These are phyloP conservation scores for Eilema depressum DNA, from an alignment of 2,888 invertebrate genomes.

Conservation along the genomic window DNA sequence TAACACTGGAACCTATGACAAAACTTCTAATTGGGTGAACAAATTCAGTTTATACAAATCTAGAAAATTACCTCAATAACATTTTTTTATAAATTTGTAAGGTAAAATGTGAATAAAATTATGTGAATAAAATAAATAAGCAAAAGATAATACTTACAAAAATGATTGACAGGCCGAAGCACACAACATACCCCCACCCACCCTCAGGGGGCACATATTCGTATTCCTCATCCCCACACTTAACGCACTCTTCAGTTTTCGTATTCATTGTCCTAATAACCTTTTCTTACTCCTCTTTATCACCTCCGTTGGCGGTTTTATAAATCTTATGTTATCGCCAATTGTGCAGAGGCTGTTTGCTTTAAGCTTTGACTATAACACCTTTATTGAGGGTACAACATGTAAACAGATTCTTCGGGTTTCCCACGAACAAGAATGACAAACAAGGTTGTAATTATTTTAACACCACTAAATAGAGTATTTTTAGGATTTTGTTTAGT, in stretches of 20 bases:
- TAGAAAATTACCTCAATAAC: no score
- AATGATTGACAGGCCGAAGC: conserved; percentile 88
- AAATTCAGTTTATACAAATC: no score
- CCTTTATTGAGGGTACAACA: conserved; percentile 70
- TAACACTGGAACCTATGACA: no score
- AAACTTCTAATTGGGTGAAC: no score
- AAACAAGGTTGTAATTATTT: conserved; percentile 61
- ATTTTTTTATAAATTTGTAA: no score
- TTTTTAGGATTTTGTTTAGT: neutral
- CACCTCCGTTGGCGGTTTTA: conserved; percentile 68
- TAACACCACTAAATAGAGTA: conserved; percentile 28
- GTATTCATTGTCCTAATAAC: conserved; percentile 64
- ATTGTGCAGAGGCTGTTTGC: conserved; percentile 66
- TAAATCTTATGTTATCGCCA: conserved; percentile 69
- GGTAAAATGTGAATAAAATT: neutral
- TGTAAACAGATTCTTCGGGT: conserved; percentile 72
- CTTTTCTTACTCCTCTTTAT: conserved; percentile 36
- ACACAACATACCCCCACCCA: conserved; percentile 91
- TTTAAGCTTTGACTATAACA: conserved; percentile 68
- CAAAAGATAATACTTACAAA: conserved; percentile 85
- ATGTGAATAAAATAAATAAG: conserved; percentile 10
- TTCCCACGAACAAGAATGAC: conserved; percentile 73
- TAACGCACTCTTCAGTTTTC: conserved; percentile 58
- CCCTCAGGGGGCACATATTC: conserved; percentile 88
- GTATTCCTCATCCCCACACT: conserved; percentile 69